Evolutionary conservation across 2,113 vertebrate genomes (phyloP).

Genomic region (Cyprinodon tularosa): DNA sequence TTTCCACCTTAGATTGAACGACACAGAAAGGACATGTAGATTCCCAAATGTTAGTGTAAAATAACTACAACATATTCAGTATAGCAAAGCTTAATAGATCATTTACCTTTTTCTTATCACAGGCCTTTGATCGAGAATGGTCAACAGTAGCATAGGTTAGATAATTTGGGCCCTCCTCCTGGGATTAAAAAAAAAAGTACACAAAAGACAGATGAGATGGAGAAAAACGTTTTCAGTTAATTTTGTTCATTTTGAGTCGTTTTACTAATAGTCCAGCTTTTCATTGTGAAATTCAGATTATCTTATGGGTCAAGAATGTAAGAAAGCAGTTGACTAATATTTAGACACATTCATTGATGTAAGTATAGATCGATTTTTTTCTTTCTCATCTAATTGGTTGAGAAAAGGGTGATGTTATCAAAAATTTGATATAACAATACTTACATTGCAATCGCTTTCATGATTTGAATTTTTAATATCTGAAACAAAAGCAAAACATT

Average conservation of each 20-base stretch:
- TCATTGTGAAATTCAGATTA: too few relatives aligned
- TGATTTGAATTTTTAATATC: conserved; percentile 2
- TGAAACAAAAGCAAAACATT: conserved; percentile 10
- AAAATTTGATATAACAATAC: neutral
- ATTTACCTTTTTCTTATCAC: conserved; percentile 1
- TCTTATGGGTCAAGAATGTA: too few relatives aligned
- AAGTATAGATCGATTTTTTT: too few relatives aligned
- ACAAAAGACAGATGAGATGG: too few relatives aligned
- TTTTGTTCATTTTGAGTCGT: neutral
- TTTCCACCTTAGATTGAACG: too few relatives aligned
- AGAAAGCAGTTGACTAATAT: too few relatives aligned
- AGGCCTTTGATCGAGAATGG: neutral
- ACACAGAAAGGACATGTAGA: too few relatives aligned
- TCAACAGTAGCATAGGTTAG: conserved; percentile 32
- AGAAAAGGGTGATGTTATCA: neutral
- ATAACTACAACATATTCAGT: too few relatives aligned
- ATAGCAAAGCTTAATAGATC: neutral
- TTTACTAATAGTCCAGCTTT: neutral
- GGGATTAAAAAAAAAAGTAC: neutral
- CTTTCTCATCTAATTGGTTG: too few relatives aligned
- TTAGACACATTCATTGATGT: too few relatives aligned
- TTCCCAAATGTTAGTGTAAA: too few relatives aligned
- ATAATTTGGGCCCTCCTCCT: conserved; percentile 15
- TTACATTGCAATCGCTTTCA: conserved; percentile 2
- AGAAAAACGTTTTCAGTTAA: too few relatives aligned